Percentiles rank a stretch among this genome's conserved stretches.
These are phyloP conservation scores for Panthera tigris DNA, from an alignment of 2,113 vertebrate genomes.

Conservation along the genomic window DNA sequence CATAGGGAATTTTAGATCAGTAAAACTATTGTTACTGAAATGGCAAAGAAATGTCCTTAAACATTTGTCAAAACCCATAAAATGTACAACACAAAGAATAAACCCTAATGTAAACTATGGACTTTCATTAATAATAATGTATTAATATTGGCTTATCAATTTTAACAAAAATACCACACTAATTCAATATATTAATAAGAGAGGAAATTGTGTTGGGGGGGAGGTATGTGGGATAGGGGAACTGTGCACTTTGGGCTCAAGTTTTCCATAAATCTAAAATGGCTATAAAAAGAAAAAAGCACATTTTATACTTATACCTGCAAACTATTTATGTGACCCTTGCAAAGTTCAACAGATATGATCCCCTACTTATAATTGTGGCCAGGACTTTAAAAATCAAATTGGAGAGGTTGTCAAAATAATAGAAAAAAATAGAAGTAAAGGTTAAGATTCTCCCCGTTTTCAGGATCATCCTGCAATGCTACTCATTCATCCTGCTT, in stretches of 20 bases:
- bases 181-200: not conserved
- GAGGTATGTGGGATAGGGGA: not conserved
- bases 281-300: not conserved
- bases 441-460: not conserved
- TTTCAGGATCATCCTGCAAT: not conserved
- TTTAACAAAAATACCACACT: not conserved
- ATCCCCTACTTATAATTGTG: not conserved
- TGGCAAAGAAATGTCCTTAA: not conserved
- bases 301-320: not conserved
- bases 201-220: not conserved
- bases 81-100: not conserved
- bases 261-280: not conserved
- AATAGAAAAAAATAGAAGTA: not conserved
- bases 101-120: not conserved
- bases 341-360: not conserved
- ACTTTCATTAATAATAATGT: not conserved
- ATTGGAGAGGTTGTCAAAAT: not conserved
- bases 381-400: not conserved
- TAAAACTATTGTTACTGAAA: not conserved
- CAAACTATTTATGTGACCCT: not conserved
- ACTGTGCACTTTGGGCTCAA: not conserved
- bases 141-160: not conserved
- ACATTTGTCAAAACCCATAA: not conserved
- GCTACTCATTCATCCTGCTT: not conserved
- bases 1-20: not conserved